Base-by-base conservation (phyloP, 2,888 invertebrate genomes). In the Pristionchus entomophagus region DNA sequence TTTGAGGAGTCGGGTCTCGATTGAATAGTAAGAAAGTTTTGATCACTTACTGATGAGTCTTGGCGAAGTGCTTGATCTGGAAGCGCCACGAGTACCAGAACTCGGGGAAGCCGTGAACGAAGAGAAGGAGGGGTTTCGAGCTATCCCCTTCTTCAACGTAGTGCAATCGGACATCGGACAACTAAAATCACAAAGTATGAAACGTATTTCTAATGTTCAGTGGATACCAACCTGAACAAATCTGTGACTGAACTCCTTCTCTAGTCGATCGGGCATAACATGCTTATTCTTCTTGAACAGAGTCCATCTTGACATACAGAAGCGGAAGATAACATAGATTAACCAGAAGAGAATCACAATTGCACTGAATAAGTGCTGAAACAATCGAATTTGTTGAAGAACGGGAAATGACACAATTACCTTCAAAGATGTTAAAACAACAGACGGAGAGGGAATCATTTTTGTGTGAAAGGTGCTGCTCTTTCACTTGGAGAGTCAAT, bases 21-120 rank as follows among this genome's bases (percentile, higher is more conserved):
- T n/a, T n/a, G n/a, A n/a, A n/a, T n/a, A n/a, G n/a, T n/a, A n/a
- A n/a, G n/a, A n/a, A n/a, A n/a, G n/a, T n/a, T n/a, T n/a, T n/a
- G n/a, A 6, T 29, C 19, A 22, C 38, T 86, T 56, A 91, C 92
- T 90, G 88, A 85, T 92, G 90, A 22, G 90, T 86, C 19, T 88
- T 88, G 69, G 88, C 83, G 87, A 96, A 96, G 88, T 96, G 95
- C 49, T 95, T 94, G 14, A 96, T 94, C 94, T 96, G 96, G 93
- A 96, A 94, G 86, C 96, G 94, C 96, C 96, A 96, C 0, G 96
- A 95, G 93, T 95, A 96, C 96, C 96, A 96, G 92, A 96, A 96
- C 92, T 96, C 96, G 0, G 96, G 96, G 91, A 96, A 96, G 19
- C 96, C 96, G 92, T 96, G 96, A 0, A 96, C 89, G 90, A 96